These are phyloP conservation scores for Heterohyrax brucei DNA, from an alignment of 2,797 vertebrate genomes.

Conservation along the genomic window DNA sequence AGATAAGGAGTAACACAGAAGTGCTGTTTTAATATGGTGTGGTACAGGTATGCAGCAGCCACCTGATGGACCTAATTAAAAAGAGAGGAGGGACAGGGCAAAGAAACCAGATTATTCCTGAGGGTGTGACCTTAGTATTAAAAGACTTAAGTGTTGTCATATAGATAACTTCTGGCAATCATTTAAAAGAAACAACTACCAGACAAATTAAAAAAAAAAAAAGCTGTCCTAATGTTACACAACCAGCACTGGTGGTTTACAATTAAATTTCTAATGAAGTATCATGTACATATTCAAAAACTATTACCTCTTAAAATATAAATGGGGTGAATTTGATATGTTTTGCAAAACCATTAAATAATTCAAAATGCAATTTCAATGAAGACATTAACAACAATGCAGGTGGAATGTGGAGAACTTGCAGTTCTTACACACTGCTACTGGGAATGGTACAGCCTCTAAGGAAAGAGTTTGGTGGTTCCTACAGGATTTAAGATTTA, in stretches of 20 bases:
- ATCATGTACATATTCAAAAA: not conserved
- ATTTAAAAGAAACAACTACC: not conserved
- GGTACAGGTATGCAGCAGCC: not conserved
- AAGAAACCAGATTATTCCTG: not conserved
- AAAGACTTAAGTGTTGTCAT: not conserved
- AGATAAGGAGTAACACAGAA: not conserved
- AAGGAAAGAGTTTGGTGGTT: no score
- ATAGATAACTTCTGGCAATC: not conserved
- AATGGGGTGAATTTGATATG: not conserved
- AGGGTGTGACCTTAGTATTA: not conserved
- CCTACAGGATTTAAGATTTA: no score
- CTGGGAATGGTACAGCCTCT: no score
- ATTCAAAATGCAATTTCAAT: slow-evolving; percentile 27
- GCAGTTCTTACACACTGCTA: not conserved
- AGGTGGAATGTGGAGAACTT: not conserved
- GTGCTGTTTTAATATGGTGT: not conserved
- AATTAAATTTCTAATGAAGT: slow-evolving; percentile 25
- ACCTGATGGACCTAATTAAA: not conserved
- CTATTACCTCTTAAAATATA: not conserved
- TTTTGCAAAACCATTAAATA: slow-evolving; percentile 39
- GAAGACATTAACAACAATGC: not conserved
- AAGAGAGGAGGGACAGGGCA: not conserved
- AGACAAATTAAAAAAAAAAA: not conserved
- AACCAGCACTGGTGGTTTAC: not conserved
- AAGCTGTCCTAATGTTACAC: not conserved